Base-by-base conservation (phyloP, 2,797 vertebrate genomes). In the Danio jaintianensis region DNA sequence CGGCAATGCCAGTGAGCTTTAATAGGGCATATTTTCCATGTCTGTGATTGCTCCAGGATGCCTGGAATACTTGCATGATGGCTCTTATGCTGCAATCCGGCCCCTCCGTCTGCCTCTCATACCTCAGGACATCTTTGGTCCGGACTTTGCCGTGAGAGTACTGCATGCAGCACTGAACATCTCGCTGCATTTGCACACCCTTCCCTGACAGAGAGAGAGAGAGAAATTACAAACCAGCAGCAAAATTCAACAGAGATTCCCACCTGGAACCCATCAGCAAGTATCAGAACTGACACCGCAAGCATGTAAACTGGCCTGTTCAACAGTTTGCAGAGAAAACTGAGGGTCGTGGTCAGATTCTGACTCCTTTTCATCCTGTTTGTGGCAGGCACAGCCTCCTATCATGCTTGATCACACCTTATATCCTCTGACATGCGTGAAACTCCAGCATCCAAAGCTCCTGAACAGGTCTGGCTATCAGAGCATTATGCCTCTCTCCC, bases 11-110 rank as follows among this genome's bases (percentile, higher is more conserved):
- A 90, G 45, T 8, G 53, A 42, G 67, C 66, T 79, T 71, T 78
- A 72, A 77, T 75, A 73, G 67, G 45, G 64, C 88, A 90, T 90
- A 90, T 90, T 93, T 93, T 92, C 88, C 89, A 87, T 87, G 89
- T 88, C 89, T 92, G 86, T 36, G 58, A 80, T 78, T 52, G 53
- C 59, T 84, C 64, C 42, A 56, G 81, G 82, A 93, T 91, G 88
- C 88, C 89, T 92, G 91, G 84, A 94, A 94, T 94, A 95, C 94
- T 95, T 94, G 92, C 94, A 95, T 94, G 91, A 94, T 93, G 82
- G 94, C 94, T 90, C 91, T 91, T 93, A 95, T 95, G 88, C 92
- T 94, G 94, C 94, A 95, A 92, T 95, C 93, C 13, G 94, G 94
- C 85, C 94, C 94, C 88, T 94, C 93, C 0, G 91, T 94, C 93